Conservation (phyloP, 2,797 vertebrate species). For the Sciaenops ocellatus region DNA sequence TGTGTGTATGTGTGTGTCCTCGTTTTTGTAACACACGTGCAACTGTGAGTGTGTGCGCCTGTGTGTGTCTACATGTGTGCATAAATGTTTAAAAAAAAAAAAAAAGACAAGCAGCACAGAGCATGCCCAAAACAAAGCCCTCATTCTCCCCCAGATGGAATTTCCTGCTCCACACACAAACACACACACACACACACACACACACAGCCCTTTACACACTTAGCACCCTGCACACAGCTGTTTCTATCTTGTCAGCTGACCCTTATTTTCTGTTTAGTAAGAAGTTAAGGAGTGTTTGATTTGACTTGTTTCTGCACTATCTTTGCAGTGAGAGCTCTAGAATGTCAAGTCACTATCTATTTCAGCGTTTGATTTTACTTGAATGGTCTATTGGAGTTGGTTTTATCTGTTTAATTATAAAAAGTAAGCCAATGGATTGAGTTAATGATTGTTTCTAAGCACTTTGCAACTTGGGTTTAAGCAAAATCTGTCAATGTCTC, state of each 20-base stretch:
- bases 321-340: background rate
- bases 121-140: constrained; percentile 75
- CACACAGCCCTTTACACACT: constrained; percentile 51
- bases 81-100: constrained; percentile 39
- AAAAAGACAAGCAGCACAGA: constrained; percentile 55
- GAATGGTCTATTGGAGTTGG: background rate
- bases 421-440: background rate
- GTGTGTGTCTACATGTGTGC: constrained; percentile 52
- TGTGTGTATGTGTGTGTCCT: constrained; percentile 13
- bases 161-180: constrained; percentile 67
- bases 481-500: background rate
- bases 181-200: constrained; percentile 35
- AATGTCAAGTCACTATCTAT: too few relatives aligned
- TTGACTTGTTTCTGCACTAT: constrained; percentile 33
- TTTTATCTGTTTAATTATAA: background rate
- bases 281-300: constrained; percentile 56
- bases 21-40: constrained; percentile 35
- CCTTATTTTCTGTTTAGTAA: constrained; percentile 57
- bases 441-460: background rate
- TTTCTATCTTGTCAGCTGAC: constrained; percentile 79
- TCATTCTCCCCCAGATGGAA: constrained; percentile 71
- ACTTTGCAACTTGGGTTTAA: background rate
- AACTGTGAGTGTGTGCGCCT: constrained; percentile 16
- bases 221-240: constrained; percentile 59
- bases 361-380: background rate